Base-by-base conservation (phyloP, 2,797 vertebrate species). In the Arrhamphus sclerolepis region DNA sequence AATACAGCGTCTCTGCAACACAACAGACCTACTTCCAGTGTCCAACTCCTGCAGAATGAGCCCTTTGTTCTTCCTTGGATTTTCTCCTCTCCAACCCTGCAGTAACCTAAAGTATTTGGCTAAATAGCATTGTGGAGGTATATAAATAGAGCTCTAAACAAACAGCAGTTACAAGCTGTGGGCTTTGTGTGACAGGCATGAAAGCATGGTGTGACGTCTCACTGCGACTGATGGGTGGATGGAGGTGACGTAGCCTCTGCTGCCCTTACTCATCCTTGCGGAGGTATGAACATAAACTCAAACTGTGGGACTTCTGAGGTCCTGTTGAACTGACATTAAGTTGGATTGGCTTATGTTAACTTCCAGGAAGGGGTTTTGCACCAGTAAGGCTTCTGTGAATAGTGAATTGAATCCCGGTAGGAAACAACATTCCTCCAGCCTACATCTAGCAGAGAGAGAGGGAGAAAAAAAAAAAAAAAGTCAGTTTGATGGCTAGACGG, bases 111-210 rank as follows among this genome's bases (percentile, higher is more conserved):
- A 79, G 70, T 84, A 88, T 89, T 87, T 85, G 81, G 80, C 80
- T 67, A 63, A 80, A 84, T 76, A 78, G 85, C 76, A 66, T 46
- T 17, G 13, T 70, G 70, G 50, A 68, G 53, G 73, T 81, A 85
- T 90, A 88, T 87, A 87, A 88, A 90, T 89, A 87, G 87, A 68
- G 56, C 11, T 4, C 62, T 67, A 81, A 87, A 82, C 78, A 89
- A 89, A 87, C 67, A 85, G 78, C 81, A 81, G 78, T 71, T 82
- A 80, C 73, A 87, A 80, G 73, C 70, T 40, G 65, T 20, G 56
- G 60, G 72, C 71, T 81, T 79, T 85, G 72, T 65, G 74, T 46
- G 79, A 66, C 67, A 42, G 68, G 56, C 70, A 55, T 75, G 61
- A 82, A 75, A 81, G 74, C 70, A 48, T 46, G 71, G 72, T 51